phyloP scores from a whole-genome alignment of 2,113 vertebrate species.

The Paedocypris sp. region DNA sequence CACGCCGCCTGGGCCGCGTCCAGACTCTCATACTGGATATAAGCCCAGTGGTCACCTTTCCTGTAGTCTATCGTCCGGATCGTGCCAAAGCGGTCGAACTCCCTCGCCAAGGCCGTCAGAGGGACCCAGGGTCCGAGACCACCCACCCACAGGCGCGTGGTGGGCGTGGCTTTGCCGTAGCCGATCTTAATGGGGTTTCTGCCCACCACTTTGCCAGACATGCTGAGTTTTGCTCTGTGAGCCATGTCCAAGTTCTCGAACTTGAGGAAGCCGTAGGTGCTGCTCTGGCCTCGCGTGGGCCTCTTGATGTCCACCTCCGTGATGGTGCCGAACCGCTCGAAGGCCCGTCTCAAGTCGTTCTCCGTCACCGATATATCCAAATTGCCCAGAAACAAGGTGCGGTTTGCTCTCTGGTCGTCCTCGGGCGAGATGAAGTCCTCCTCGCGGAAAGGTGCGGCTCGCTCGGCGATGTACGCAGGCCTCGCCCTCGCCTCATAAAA shows the following conservation, averaged over 20 bases:
- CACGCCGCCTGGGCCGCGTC: conserved; percentile 93
- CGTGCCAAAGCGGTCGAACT: conserved; percentile 96
- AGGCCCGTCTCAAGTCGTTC: conserved; percentile 78
- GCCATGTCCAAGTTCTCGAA: conserved; percentile 98
- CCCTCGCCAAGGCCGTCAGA: conserved; percentile 80
- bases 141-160: conserved; percentile 90
- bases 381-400: conserved; percentile 92
- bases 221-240: conserved; percentile 88
- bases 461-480: conserved; percentile 74
- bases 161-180: conserved; percentile 92
- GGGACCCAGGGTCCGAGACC: conserved; percentile 93
- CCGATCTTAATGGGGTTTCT: conserved; percentile 92
- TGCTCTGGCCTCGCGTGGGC: conserved; percentile 77
- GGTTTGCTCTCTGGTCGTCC: conserved; percentile 89
- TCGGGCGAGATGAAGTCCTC: conserved; percentile 94
- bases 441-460: conserved; percentile 73
- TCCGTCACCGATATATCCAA: conserved; percentile 88
- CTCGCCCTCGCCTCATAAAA: conserved; percentile 81
- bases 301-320: conserved; percentile 95
- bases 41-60: conserved; percentile 95
- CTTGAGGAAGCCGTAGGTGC: conserved; percentile 93
- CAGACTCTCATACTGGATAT: conserved; percentile 96
- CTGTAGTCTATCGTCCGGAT: conserved; percentile 95
- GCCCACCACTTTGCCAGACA: conserved; percentile 92
- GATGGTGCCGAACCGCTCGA: conserved; percentile 92